These are phyloP conservation scores for Chymomyza fuscimana DNA, from an alignment of 2,888 invertebrate genomes.

Conservation along the genomic window DNA sequence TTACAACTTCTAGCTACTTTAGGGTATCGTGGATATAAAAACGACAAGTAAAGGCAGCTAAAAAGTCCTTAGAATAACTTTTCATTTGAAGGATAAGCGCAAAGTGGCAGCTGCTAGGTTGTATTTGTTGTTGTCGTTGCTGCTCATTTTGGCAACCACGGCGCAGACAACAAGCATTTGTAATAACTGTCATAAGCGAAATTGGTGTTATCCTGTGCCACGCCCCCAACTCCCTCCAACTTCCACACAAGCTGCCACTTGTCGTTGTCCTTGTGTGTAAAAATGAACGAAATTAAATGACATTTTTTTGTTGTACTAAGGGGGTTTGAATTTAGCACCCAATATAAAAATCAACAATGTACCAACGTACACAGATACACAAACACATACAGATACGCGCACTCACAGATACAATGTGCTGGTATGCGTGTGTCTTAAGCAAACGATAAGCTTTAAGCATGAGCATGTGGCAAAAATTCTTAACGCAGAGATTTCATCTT, in stretches of 20 bases:
- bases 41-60: conserved; percentile 29
- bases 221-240: conserved; percentile 5
- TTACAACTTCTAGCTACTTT: background rate
- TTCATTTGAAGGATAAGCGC: conserved; percentile 63
- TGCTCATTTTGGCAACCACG: conserved; percentile 50
- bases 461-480: conserved; percentile 56
- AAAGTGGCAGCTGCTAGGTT: conserved; percentile 47
- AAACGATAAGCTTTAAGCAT: conserved; percentile 60
- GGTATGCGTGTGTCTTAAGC: conserved; percentile 20
- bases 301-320: conserved; percentile 38
- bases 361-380: conserved; percentile 3
- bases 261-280: conserved; percentile 32
- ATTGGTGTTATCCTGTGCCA: conserved; percentile 67
- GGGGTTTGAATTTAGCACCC: conserved; percentile 63
- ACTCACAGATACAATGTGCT: conserved; percentile 23
- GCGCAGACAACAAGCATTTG: conserved; percentile 63
- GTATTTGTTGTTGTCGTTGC: conserved; percentile 13
- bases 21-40: background rate
- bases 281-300: conserved; percentile 63
- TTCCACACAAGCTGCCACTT: conserved; percentile 9
- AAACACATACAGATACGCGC: conserved; percentile 21
- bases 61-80: conserved; percentile 58
- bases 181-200: conserved; percentile 74
- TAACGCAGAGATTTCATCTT: conserved; percentile 55
- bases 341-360: conserved; percentile 65